Base-by-base conservation (phyloP, 2,888 invertebrate species). In the Aphodius sticticus region DNA sequence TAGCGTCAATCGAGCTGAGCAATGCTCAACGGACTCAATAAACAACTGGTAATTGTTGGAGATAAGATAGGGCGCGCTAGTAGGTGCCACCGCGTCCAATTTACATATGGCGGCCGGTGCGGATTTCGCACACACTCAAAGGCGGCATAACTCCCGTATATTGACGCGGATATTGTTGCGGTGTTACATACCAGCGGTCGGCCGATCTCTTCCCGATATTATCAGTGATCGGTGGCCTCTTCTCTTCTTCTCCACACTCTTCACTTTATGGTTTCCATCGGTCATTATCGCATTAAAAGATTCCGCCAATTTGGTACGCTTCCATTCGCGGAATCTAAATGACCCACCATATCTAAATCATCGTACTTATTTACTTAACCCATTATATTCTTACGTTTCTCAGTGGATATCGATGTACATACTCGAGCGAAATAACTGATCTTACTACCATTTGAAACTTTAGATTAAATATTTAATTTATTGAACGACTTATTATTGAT, bases 11-110 rank as follows among this genome's bases (percentile, higher is more conserved):
- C 74, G 74, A 35, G 74, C 37, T 74, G 74, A 74, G 37, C 74
- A 37, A 74, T 74, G 74, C 35, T 35, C 74, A 35, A 12, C 74
- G 74, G 74, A 74, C 74, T 74, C 74, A 74, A 74, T 74, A 74
- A 74, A 74, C 74, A 74, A 74, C 74, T 74, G 74, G 74, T 74
- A 74, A 74, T 74, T 74, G 74, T 74, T 74, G 74, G 74, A 74
- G 74, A 74, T 74, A 74, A 74, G 74, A 74, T 74, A 74, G 74
- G 35, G 74, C 37, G n/a, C 36, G 74, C 26, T 37, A 37, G 74
- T 74, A 74, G 74, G 74, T 74, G 74, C 74, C 74, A 74, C 74
- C 35, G 74, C 37, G 35, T 74, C 74, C 74, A 74, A 74, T 74
- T 74, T 74, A 74, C 74, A 74, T 74, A 74, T 37, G 35, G 26